Base-by-base conservation (phyloP, 2,888 invertebrate species). In the Tryphoninae sp. region DNA sequence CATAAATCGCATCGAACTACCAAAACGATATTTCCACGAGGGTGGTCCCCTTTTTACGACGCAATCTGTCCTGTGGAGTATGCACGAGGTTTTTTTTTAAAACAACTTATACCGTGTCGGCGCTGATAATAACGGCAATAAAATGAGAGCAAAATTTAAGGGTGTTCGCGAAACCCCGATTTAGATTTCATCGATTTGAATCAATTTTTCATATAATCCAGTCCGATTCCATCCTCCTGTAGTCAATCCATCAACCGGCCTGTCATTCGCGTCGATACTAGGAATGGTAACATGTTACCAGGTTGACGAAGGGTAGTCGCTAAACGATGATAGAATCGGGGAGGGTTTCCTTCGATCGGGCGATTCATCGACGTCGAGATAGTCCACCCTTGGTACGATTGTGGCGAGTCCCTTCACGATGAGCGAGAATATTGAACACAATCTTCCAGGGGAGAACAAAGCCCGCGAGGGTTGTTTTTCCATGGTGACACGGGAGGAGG, bases 401-500 rank as follows among this genome's bases (percentile, higher is more conserved):
- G 13, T 55, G 6, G 11, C 2, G 42, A 26, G 16, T 40, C 55
- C 1, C 23, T 33, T 7, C 9, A n/a, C n/a, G 7, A 26, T 13
- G 23, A 26, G 42, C 9, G 19, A 19, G 23, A 55, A 40, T 55
- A 19, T 64, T 40, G 22, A 22, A 33, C 51, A 22, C 61, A 73
- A 65, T 65, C 16, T 22, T 55, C 22, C 1, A 22, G 55, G 55
- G 61, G 55, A 22, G 19, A 13, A 13, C 19, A 26, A 45, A 74
- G 16, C 11, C 23, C 22, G 13, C 7, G 42, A 42, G 64, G 55
- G 45, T 74, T 22, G 40, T 65, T 65, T 58, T 55, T 42, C 6
- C 33, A 74, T 74, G 64, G n/a, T 53, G 9, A 6, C 19, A 2
- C n/a, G 64, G 9, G 45, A 23, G 53, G 40, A 64, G 13, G 16